Evolutionary conservation across 2,888 invertebrate genomes (phyloP), one percentile per base, ranked within the genome.

Genomic region (Synergus japonicus): DNA sequence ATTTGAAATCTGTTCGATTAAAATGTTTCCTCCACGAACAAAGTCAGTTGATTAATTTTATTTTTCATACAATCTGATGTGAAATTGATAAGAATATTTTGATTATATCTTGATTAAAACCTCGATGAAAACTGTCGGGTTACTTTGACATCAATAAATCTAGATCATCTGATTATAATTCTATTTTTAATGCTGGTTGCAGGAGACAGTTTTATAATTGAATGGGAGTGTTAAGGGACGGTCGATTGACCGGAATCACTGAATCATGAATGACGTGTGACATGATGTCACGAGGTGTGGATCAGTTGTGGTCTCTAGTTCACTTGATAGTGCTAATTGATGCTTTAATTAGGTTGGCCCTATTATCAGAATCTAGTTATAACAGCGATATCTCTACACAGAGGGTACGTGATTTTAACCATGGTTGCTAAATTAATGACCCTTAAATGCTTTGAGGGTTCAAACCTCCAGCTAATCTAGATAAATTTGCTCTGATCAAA

Each of bases 301-400:
- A 54, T 73, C 73, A 54, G n/a, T 54, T 37, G 49, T 73, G n/a
- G 49, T n/a, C 69, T 46, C 69, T 8, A 37, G 13, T 73, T 73
- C 69, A 73, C 15, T 73, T 9, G 49, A 73, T 73, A 73, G 49
- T 73, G 49, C 37, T 73, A 73, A 73, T 73, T 73, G 69, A 73
- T 15, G 69, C 69, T 54, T 73, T 73, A 73, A 73, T 73, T 73
- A 73, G 46, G 37, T 73, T 29, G 18, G 29, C 37, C 29, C 29
- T 15, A n/a, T 37, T 49, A 49, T 54, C 49, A 69, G 15, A 69
- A 37, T n/a, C 49, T 73, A 54, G n/a, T 41, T 54, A 73, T 73
- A 73, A 22, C 41, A 49, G 73, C 41, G 67, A 67, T 67, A 67
- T 15, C 46, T 46, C 22, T 12, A 18, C 13, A 49, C 49, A 9